Base-by-base conservation (phyloP, 2,113 vertebrate species). In the Telmatochromis sp. region DNA sequence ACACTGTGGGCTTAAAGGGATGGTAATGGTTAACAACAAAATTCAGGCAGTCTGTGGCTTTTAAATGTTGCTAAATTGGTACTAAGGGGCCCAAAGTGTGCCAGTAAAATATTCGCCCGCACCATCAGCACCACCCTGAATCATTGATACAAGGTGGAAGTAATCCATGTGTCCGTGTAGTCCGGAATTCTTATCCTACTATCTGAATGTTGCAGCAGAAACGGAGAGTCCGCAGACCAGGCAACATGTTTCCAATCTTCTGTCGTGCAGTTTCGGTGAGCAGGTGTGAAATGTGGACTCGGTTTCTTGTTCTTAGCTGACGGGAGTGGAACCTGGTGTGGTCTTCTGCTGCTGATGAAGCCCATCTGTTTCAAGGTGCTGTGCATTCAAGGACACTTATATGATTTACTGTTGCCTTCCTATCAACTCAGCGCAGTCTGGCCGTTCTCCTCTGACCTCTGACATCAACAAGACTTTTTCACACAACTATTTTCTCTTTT, bases 111-210 rank as follows among this genome's bases (percentile, higher is more conserved):
- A 40, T 68, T 14, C 2, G 0, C 11, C 63, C 11, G 1, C n/a
- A 68, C 11, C 35, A 68, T 21, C 63, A 14, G 35, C 1, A 40
- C 63, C n/a, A 40, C 1, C 4, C 19, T 65, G 9, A 65, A 37
- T 1, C 10, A n/a, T 1, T 65, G 63, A 68, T 68, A 40, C 63
- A 14, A 40, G 63, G 63, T 13, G 7, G 0, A 0, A 68, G 33
- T 37, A 0, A 68, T 68, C 63, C 63, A 40, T 40, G 63, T 1
- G 3, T 40, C 11, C 11, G 2, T 23, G 4, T 21, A 21, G 0
- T 68, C 19, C 0, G 2, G 19, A 68, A 68, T 68, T 68, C 33
- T 68, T 37, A 68, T 37, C 33, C 1, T 68, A 68, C 11, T 21
- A 14, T 40, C 35, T 65, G 60, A 37, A 65, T 65, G 19, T 65